Conservation (phyloP, 2,888 invertebrate genomes). For the Ametastegia equiseti region DNA sequence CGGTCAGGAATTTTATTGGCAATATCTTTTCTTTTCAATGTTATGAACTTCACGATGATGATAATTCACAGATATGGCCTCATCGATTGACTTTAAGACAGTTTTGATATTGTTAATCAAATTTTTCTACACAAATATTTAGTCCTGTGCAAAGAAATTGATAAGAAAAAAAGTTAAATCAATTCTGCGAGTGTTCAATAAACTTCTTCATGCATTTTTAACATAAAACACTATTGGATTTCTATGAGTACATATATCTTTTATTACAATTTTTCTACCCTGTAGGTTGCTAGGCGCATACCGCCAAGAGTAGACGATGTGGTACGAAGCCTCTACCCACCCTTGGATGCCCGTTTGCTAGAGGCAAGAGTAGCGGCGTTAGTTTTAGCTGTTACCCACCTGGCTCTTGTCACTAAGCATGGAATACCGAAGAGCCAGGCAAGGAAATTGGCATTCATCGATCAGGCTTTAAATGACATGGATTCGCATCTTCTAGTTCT, state of each 20-base stretch:
- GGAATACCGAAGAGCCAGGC: slow-evolving; percentile 76
- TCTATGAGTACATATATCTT: background rate
- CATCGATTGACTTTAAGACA: background rate
- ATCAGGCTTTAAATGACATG: slow-evolving; percentile 82
- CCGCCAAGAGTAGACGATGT: slow-evolving; percentile 85
- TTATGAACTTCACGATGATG: too few species aligned
- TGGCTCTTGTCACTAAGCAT: slow-evolving; percentile 82
- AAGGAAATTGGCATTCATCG: slow-evolving; percentile 79
- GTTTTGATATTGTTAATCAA: background rate
- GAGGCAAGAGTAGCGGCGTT: slow-evolving; percentile 84
- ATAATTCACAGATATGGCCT: too few species aligned
- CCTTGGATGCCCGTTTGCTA: slow-evolving; percentile 82
- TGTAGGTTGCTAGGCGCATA: slow-evolving; percentile 81
- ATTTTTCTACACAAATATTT: background rate
- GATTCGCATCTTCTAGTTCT: slow-evolving; percentile 79
- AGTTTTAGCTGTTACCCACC: slow-evolving; percentile 82
- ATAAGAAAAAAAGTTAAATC: too few species aligned
- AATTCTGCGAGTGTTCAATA: background rate
- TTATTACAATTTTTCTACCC: slow-evolving; percentile 42
- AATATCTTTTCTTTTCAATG: too few species aligned
- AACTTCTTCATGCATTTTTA: background rate
- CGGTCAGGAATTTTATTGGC: too few species aligned
- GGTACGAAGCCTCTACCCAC: slow-evolving; percentile 84
- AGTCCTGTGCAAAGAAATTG: too few species aligned
- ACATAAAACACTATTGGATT: slow-evolving; percentile 5